Evolutionary conservation across 2,113 vertebrate species (phyloP).

Genomic region (Boulengeromyrus knoepffleri): DNA sequence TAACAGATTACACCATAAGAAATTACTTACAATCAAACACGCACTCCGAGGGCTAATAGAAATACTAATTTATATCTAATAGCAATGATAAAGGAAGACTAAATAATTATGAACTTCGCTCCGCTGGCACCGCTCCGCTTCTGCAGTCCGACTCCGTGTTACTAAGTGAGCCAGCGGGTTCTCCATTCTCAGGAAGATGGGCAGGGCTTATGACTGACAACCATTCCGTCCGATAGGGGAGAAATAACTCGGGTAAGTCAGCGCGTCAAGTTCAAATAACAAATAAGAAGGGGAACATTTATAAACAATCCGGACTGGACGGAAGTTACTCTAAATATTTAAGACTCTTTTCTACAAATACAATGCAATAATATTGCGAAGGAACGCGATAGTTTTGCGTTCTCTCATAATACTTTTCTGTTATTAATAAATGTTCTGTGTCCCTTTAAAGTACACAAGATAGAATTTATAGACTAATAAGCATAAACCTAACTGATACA

Average conservation of each 20-base stretch:
- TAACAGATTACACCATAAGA: neutral
- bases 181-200: neutral
- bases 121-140: neutral
- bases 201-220: neutral
- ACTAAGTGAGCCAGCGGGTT: neutral
- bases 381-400: too few relatives aligned
- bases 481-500: too few relatives aligned
- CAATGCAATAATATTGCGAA: too few relatives aligned
- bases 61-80: neutral
- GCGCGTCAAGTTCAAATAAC: neutral
- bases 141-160: neutral
- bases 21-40: neutral
- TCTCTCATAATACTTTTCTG: too few relatives aligned
- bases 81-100: neutral
- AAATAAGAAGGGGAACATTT: neutral
- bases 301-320: neutral
- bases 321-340: neutral
- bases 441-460: too few relatives aligned
- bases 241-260: neutral
- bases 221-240: neutral
- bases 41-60: neutral
- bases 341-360: neutral
- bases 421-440: too few relatives aligned
- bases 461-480: too few relatives aligned
- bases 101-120: neutral